These are phyloP conservation scores for Malaclemys terrapin DNA, from an alignment of 2,113 vertebrate genomes.

Conservation along the genomic window DNA sequence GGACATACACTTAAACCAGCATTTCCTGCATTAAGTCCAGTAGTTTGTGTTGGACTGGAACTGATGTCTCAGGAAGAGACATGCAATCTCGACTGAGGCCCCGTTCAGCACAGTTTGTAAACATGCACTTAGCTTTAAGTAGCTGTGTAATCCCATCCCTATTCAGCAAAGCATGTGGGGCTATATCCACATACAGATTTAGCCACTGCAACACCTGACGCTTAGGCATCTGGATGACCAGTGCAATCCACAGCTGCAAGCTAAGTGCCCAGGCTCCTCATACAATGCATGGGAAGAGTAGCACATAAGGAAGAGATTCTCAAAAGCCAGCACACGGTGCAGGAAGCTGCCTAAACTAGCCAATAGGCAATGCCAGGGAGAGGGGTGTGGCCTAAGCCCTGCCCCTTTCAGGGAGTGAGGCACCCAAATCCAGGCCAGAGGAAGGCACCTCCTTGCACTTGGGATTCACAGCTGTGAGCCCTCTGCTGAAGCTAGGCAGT, in stretches of 20 bases:
- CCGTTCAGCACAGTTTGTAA: accelerated
- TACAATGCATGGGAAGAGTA: neutral
- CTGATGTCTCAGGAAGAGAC: neutral
- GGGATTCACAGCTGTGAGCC: neutral
- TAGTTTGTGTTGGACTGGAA: neutral
- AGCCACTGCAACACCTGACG: too few species aligned
- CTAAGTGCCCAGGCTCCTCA: neutral
- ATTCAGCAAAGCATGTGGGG: neutral
- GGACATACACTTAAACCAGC: constrained; percentile 54
- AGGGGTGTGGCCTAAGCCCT: neutral
- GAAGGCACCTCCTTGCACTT: neutral
- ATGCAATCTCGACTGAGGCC: neutral
- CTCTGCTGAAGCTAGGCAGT: neutral
- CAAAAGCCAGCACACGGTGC: neutral
- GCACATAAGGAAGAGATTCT: neutral
- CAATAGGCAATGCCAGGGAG: too few species aligned
- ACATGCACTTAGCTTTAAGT: neutral
- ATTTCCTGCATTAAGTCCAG: constrained; percentile 57
- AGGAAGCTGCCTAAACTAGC: neutral
- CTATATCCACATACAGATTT: neutral
- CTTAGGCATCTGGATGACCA: neutral
- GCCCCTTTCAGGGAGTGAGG: neutral
- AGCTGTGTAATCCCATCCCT: neutral
- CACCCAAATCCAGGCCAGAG: neutral
- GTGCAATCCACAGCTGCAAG: neutral